phyloP scores from a whole-genome alignment of 2,797 vertebrate genomes.

The Danio jaintianensis region DNA sequence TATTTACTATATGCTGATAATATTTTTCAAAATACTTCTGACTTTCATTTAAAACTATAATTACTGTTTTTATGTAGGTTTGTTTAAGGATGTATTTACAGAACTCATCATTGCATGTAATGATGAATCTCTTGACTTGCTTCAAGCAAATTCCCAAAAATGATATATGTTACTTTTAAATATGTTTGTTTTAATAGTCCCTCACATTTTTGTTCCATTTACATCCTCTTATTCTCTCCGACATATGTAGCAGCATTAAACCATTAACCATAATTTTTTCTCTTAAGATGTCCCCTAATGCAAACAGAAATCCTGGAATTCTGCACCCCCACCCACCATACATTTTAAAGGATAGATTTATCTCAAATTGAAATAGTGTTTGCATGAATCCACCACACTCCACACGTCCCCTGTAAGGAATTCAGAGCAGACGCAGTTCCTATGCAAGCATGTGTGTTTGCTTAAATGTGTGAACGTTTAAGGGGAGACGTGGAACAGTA shows the following conservation, averaged over 20 bases:
- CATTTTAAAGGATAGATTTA: conserved; percentile 10
- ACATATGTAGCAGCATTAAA: neutral
- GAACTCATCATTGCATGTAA: too few relatives aligned
- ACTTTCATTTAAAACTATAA: too few relatives aligned
- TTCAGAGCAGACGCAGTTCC: conserved; percentile 31
- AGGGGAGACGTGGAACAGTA: conserved; percentile 62
- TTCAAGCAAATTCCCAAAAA: too few relatives aligned
- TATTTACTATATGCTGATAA: too few relatives aligned
- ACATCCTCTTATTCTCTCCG: too few relatives aligned
- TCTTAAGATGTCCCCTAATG: neutral
- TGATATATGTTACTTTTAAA: too few relatives aligned
- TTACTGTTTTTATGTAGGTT: too few relatives aligned
- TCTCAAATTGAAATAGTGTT: conserved; percentile 36
- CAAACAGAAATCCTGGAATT: conserved; percentile 58
- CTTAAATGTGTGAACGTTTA: conserved; percentile 53
- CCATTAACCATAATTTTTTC: neutral
- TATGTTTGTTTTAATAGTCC: too few relatives aligned
- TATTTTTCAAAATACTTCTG: too few relatives aligned
- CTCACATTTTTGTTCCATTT: too few relatives aligned
- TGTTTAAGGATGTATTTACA: too few relatives aligned
- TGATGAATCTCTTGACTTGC: too few relatives aligned
- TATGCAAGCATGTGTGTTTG: conserved; percentile 48
- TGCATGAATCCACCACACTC: conserved; percentile 49
- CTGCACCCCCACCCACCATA: conserved; percentile 15
- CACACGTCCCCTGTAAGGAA: conserved; percentile 34